Evolutionary conservation across 1,140 invertebrate genomes (phyloP), one percentile per base, ranked within the genome.

Genomic region (Eupeodes corollae): DNA sequence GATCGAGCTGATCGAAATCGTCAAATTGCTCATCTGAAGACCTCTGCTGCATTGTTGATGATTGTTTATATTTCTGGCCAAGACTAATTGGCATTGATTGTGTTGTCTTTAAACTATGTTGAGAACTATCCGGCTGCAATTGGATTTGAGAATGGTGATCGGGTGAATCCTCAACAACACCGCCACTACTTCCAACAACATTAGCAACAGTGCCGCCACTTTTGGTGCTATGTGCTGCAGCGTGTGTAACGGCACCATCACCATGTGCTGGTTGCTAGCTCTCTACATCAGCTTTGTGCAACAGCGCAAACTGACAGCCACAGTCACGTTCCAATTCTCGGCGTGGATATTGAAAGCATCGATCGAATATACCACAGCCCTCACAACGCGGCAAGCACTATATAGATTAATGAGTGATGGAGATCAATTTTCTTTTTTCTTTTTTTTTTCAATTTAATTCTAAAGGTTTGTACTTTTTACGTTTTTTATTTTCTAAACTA

Each of bases 231-330:
- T 52, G 42, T 72, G 68, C 68, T 70, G 62, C 41, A 9, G 60
- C 52, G 67, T 66, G 58, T 53, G 71, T 61, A 63, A 63, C 56
- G 49, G 50, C 40, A 31, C 49, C 48, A 57, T 63, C 64, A 37
- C 58, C 56, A 46, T 59, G 57, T 54, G 55, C 61, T 63, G 58
- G 61, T 62, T 68, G 66, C 67, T 67, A 67, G 64, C 68, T 70
- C 69, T 77, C 79, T 63, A 77, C 78, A 58, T 84, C 83, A 53
- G 79, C 86, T 58, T 84, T 83, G 71, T 88, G 86, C 59, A 88
- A 78, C 62, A 88, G 76, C 60, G 85, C 85, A 70, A 88, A 88
- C 70, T 88, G 84, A 76, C 85, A 88, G 73, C 84, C 84, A 69
- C 85, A 88, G 67, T 88, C 85, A 60, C 84, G 79, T 61, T 86